These are phyloP conservation scores for Neoaliturus tenellus DNA, from an alignment of 2,888 invertebrate species.

Conservation along the genomic window DNA sequence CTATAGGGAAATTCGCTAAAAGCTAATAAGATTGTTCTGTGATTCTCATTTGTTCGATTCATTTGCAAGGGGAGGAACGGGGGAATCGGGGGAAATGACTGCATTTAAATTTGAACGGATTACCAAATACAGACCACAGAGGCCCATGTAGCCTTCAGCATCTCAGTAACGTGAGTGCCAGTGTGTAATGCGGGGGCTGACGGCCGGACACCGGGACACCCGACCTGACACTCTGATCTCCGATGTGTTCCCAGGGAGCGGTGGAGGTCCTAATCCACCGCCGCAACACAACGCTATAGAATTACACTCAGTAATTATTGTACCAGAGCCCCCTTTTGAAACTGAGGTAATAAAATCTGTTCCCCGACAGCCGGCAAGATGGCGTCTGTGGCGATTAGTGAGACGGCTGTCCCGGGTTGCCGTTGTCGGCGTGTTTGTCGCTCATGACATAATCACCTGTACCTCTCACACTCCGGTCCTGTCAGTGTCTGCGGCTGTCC, in stretches of 20 bases:
- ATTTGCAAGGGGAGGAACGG: no score
- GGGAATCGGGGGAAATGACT: no score
- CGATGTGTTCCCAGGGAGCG: neutral
- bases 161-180: no score
- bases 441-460: slow-evolving; percentile 26
- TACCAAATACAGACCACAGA: no score
- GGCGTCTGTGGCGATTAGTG: slow-evolving; percentile 55
- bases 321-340: slow-evolving; percentile 46
- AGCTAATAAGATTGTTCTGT: no score
- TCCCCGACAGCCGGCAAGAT: slow-evolving; percentile 52
- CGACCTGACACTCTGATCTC: neutral
- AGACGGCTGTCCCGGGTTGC: slow-evolving; percentile 25
- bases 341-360: slow-evolving; percentile 56
- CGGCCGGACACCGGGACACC: neutral
- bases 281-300: slow-evolving; percentile 55
- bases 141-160: no score
- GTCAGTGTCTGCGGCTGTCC: slow-evolving; percentile 17
- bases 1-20: no score
- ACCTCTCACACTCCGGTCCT: neutral
- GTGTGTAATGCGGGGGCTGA: neutral
- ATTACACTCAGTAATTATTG: slow-evolving; percentile 55
- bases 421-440: slow-evolving; percentile 17
- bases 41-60: no score
- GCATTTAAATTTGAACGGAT: no score
- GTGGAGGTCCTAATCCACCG: slow-evolving; percentile 35